Evolutionary conservation across 37 sponge, comb jelly and placozoan species (phyloP).

Genomic region (Dysidea cf. avara): DNA sequence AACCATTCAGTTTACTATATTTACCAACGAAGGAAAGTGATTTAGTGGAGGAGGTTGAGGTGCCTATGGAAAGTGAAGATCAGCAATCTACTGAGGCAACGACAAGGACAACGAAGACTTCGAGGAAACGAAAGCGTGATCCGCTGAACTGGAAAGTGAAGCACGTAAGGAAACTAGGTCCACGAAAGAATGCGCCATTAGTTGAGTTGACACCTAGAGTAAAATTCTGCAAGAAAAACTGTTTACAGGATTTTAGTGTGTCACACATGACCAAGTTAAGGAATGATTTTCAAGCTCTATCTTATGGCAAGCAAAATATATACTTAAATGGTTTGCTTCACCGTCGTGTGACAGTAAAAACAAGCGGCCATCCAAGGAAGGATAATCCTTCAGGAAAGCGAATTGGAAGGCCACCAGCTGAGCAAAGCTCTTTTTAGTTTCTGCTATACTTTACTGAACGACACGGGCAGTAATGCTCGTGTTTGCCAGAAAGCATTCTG

Average conservation of each 20-base stretch:
- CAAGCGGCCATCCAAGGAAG: constrained; percentile 44
- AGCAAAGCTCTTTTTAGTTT: constrained; percentile 32
- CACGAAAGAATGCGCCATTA: constrained; percentile 30
- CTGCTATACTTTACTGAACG: constrained; percentile 26
- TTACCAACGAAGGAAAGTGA: no score
- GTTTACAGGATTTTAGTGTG: constrained; percentile 12
- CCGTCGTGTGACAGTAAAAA: constrained; percentile 25
- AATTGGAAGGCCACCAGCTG: constrained; percentile 56
- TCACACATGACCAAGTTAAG: constrained; percentile 26
- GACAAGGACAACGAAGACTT: no score
- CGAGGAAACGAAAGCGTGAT: no score
- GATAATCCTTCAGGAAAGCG: constrained; percentile 40
- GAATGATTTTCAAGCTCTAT: constrained; percentile 23
- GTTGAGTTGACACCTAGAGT: neutral
- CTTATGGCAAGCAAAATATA: constrained; percentile 47
- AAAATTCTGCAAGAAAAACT: constrained; percentile 41
- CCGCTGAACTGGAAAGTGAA: constrained; percentile 45
- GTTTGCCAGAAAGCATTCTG: constrained; percentile 60
- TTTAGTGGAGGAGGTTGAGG: no score
- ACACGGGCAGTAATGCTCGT: constrained; percentile 20
- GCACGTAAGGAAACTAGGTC: constrained; percentile 24
- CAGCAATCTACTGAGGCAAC: no score
- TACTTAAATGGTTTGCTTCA: constrained; percentile 43
- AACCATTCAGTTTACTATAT: no score
- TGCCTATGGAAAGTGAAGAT: no score